Conservation (phyloP, 92 coral and sea anemone species). For the Ricordea florida region DNA sequence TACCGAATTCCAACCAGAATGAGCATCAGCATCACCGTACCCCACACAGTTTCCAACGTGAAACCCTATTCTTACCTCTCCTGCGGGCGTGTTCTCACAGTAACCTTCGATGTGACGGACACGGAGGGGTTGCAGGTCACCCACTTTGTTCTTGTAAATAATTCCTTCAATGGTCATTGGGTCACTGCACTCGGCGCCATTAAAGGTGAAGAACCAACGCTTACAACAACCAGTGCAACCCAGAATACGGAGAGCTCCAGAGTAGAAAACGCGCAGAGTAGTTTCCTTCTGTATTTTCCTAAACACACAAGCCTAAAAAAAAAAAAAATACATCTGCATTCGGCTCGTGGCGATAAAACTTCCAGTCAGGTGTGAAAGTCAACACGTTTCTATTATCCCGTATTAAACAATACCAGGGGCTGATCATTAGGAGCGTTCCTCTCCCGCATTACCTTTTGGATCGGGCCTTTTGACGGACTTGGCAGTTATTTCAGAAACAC, state of each 20-base stretch:
- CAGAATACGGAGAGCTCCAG: neutral
- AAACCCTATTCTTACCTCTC: constrained; percentile 41
- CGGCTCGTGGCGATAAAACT: too few relatives aligned
- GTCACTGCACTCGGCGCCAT: constrained; percentile 10
- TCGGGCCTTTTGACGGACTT: too few relatives aligned
- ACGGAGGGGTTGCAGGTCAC: neutral
- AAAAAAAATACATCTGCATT: too few relatives aligned
- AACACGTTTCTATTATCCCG: too few relatives aligned
- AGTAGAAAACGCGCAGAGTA: constrained; percentile 1
- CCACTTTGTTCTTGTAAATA: neutral
- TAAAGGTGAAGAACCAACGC: constrained; percentile 19
- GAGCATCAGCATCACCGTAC: constrained; percentile 18
- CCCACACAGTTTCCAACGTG: constrained; percentile 41
- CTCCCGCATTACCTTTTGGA: too few relatives aligned
- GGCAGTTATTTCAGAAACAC: too few relatives aligned
- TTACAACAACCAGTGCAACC: neutral
- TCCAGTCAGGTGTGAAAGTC: too few relatives aligned
- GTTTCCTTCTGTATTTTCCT: neutral
- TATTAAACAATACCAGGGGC: too few relatives aligned
- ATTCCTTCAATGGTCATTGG: constrained; percentile 12
- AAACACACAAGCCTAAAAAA: constrained; percentile 2
- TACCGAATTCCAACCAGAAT: constrained; percentile 20
- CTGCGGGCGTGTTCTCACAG: neutral
- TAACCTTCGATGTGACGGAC: constrained; percentile 21
- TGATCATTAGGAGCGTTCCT: too few relatives aligned